Percentiles rank a stretch among this genome's conserved stretches.
phyloP scores from a whole-genome alignment of 1,140 invertebrate genomes.

The Zaprionus capensis region DNA sequence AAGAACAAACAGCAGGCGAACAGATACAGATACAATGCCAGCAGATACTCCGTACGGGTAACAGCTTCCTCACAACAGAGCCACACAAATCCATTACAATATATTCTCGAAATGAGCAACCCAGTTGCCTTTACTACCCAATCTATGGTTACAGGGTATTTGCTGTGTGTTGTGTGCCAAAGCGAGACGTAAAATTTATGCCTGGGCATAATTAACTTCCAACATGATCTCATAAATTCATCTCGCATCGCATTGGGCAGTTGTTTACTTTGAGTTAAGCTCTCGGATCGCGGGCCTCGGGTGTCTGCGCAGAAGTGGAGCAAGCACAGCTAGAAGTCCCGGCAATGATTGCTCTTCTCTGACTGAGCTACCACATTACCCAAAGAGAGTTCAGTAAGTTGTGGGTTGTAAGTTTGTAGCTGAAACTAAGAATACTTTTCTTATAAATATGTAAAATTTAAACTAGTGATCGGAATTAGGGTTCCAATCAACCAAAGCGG shows the following conservation, averaged over 20 bases:
- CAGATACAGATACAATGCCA: constrained; percentile 31
- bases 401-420: too few species aligned
- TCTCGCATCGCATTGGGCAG: constrained; percentile 57
- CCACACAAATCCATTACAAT: too few species aligned
- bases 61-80: too few species aligned
- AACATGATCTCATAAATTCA: constrained; percentile 82
- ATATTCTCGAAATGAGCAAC: too few species aligned
- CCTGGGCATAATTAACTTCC: constrained; percentile 77
- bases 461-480: neutral
- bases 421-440: too few species aligned
- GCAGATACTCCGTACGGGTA: neutral
- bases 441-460: too few species aligned
- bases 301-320: constrained; percentile 59
- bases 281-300: constrained; percentile 23
- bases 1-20: constrained; percentile 22
- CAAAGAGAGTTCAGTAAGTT: too few species aligned
- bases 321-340: constrained; percentile 30
- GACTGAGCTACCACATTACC: too few species aligned
- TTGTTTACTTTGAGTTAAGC: constrained; percentile 62
- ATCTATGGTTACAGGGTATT: neutral
- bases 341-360: too few species aligned
- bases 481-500: neutral
- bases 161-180: constrained; percentile 34
- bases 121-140: neutral
- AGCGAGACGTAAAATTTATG: constrained; percentile 65